Evolutionary conservation across 30 jellyfish, hydroid and myxozoan genomes (phyloP).

Genomic region (Aurelia sp.): DNA sequence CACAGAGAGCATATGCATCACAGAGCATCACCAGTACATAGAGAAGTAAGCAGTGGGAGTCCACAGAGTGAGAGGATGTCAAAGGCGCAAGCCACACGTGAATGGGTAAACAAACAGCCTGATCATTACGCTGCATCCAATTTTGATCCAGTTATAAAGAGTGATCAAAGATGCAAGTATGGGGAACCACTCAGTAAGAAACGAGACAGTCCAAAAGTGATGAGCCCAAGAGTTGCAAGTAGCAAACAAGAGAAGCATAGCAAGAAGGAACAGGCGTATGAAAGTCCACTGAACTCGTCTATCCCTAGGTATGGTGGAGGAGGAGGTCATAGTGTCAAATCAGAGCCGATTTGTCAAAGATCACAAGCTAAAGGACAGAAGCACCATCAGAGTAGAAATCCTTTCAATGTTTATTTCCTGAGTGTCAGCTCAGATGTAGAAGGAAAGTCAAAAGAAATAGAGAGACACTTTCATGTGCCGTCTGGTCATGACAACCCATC

Average conservation of each 20-base stretch:
- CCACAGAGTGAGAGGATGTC: slow-evolving; percentile 52
- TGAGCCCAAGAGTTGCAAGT: slow-evolving; percentile 7
- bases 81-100: slow-evolving; percentile 68
- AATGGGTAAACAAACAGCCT: slow-evolving; percentile 73
- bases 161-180: slow-evolving; percentile 1
- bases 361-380: not conserved
- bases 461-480: slow-evolving; percentile 27
- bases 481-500: slow-evolving; percentile 26
- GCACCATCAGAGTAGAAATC: slow-evolving; percentile 43
- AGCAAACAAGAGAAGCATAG: slow-evolving; percentile 45
- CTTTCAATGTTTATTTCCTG: slow-evolving; percentile 68
- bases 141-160: slow-evolving; percentile 16
- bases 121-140: slow-evolving; percentile 9
- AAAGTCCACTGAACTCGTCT: slow-evolving; percentile 61
- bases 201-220: slow-evolving; percentile 12
- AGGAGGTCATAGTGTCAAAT: slow-evolving; percentile 25
- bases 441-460: slow-evolving; percentile 29
- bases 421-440: slow-evolving; percentile 70
- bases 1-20: slow-evolving; percentile 7
- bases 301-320: slow-evolving; percentile 48
- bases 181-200: slow-evolving; percentile 30
- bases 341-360: slow-evolving; percentile 8
- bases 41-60: slow-evolving; percentile 26
- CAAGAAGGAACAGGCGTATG: slow-evolving; percentile 58
- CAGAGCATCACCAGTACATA: slow-evolving; percentile 20